phyloP scores from a whole-genome alignment of 2,113 vertebrate species.

The Vimba vimba region DNA sequence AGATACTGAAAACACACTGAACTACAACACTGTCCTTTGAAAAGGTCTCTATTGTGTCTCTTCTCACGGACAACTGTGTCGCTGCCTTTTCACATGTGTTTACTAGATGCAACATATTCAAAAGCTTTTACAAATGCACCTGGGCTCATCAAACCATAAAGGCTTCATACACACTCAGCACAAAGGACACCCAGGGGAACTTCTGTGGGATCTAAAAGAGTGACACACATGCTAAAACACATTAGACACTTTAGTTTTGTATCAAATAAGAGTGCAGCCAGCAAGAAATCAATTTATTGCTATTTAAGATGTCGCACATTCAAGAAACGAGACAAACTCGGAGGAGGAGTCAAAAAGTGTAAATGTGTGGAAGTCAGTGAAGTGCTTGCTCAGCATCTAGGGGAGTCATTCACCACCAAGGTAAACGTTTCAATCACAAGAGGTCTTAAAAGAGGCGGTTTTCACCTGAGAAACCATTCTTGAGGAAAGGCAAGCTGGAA shows the following conservation, averaged over 20 bases:
- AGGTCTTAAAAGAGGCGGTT: neutral
- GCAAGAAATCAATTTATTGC: neutral
- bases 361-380: neutral
- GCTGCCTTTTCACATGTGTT: neutral
- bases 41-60: neutral
- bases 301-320: neutral
- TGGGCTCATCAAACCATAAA: neutral
- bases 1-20: neutral
- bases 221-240: neutral
- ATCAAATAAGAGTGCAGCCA: neutral
- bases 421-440: neutral
- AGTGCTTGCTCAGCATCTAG: constrained; percentile 1
- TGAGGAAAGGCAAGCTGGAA: neutral
- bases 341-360: neutral
- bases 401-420: neutral
- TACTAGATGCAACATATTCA: neutral
- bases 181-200: neutral
- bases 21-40: neutral
- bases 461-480: neutral
- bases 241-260: neutral
- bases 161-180: neutral
- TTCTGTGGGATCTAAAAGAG: neutral
- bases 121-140: neutral
- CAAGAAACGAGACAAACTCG: neutral
- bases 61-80: neutral